Conservation (phyloP, 2,113 vertebrate genomes). For the Zapus hudsonius region DNA sequence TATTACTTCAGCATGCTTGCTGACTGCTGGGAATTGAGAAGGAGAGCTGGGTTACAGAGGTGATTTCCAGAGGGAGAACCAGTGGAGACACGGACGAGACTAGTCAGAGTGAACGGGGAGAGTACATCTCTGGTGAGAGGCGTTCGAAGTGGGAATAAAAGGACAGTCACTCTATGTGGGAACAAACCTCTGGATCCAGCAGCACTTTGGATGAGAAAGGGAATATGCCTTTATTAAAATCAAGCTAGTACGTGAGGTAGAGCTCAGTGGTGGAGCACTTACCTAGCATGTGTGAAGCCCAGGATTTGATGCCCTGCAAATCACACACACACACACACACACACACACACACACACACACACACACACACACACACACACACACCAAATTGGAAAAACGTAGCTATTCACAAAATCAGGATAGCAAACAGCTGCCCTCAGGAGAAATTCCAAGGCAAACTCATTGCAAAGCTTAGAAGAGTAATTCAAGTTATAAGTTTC, state of each 20-base stretch:
- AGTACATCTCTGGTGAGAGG: background rate
- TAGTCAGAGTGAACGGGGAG: background rate
- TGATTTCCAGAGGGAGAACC: conserved; percentile 48
- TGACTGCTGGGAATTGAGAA: conserved; percentile 23
- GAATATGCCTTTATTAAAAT: background rate
- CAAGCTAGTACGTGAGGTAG: too few species aligned
- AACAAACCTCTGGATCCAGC: background rate
- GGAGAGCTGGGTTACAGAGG: conserved; percentile 38
- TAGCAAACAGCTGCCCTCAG: background rate
- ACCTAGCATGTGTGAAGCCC: background rate
- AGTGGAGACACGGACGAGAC: background rate
- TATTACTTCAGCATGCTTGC: conserved; percentile 13
- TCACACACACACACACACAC: background rate
- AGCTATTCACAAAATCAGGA: background rate
- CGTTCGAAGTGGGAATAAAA: background rate
- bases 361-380: background rate
- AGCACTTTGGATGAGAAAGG: background rate
- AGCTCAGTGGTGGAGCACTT: background rate
- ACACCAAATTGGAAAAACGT: background rate
- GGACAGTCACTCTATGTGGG: background rate
- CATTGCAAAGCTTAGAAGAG: background rate
- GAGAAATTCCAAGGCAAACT: background rate
- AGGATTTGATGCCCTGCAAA: background rate
- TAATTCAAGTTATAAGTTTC: background rate
- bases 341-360: background rate